Percentiles rank a stretch among this genome's conserved stretches.
Conservation (phyloP, 2,113 vertebrate species). For the Prunella himalayana region DNA sequence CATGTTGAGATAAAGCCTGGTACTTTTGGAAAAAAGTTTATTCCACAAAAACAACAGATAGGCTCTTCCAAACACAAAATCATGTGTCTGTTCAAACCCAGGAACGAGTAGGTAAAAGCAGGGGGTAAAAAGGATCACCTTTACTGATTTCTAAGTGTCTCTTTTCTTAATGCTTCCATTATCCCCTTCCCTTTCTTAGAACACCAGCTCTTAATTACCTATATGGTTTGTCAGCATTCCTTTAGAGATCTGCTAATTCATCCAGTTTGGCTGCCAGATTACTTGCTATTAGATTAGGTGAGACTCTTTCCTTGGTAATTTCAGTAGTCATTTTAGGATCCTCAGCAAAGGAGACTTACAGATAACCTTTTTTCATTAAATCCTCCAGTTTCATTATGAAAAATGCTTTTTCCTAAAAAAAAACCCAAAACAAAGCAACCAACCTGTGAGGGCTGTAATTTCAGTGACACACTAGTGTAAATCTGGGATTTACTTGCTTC, state of each 20-base stretch:
- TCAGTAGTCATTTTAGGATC: background rate
- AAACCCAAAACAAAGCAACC: background rate
- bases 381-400: background rate
- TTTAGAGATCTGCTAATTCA: conserved; percentile 4
- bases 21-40: background rate
- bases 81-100: background rate
- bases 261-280: background rate
- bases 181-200: background rate
- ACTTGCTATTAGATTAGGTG: background rate
- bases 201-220: background rate
- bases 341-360: background rate
- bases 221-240: background rate
- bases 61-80: background rate
- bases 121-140: background rate
- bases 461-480: background rate
- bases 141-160: background rate
- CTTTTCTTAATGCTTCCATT: background rate
- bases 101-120: background rate
- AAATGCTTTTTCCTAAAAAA: background rate
- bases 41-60: background rate
- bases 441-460: background rate
- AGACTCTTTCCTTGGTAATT: background rate
- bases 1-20: background rate
- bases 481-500: background rate
- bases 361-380: background rate